Evolutionary conservation across 2,888 invertebrate genomes (phyloP), one percentile per base, ranked within the genome.

Genomic region (Amiota mariae): DNA sequence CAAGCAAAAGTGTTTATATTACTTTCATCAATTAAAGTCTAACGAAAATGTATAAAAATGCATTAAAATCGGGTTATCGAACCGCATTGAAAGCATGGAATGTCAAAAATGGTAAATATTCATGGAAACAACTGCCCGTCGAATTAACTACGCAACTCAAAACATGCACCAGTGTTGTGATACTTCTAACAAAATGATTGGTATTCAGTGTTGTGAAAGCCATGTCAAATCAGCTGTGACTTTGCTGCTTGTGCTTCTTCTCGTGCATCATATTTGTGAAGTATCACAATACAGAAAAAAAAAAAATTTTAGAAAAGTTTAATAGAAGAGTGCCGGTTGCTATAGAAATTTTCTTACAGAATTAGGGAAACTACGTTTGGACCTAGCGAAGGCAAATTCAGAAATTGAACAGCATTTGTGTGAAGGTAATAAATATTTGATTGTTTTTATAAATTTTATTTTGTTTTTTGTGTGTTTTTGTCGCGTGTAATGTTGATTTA

Each of bases 371-470:
- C 75, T 88, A 24, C 85, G 82, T 75, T 80, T 87, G 77, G 87
- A 87, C 76, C 78, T 88, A 76, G 77, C 81, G 20, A 82, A 85
- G 77, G 81, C 83, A 12, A 88, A 88, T 76, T 79, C 85, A 10
- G 88, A 88, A 71, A 86, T 88, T 74, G 82, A 86, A 70, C 87
- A 88, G 71, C 88, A 88, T 80, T 81, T 88, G 78, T 88, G 87
- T 71, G 87, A 88, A 88, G 87, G 87, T 88, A 80, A 82, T n/a
- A n/a, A n/a, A n/a, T n/a, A n/a, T 79, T 70, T 47, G n/a, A 57
- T 20, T 18, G 11, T 13, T 18, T 6, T n/a, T n/a, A n/a, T n/a
- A n/a, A n/a, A n/a, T n/a, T n/a, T 15, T 2, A 8, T 8, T 46
- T n/a, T 47, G 36, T 18, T 18, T 67, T 48, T 51, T 12, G 8